Conservation (phyloP, 2,888 invertebrate genomes). For the Phragmatobia fuliginosa region DNA sequence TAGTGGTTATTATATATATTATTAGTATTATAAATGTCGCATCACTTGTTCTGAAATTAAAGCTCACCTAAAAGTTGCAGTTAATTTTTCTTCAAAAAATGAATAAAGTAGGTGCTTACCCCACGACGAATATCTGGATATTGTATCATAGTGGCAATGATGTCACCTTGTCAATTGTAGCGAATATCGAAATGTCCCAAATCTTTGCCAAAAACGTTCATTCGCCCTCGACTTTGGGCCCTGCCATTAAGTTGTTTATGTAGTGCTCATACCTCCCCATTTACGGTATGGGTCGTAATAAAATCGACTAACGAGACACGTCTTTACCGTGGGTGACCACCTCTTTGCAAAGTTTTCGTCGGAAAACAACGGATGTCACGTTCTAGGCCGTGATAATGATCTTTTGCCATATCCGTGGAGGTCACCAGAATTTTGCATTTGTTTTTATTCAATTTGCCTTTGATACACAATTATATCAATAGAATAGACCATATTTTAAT, state of each 20-base stretch:
- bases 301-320: constrained; percentile 73
- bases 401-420: constrained; percentile 60
- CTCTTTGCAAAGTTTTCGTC: constrained; percentile 65
- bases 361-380: constrained; percentile 72
- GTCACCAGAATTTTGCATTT: constrained; percentile 54
- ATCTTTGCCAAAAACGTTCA: constrained; percentile 49
- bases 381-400: constrained; percentile 69
- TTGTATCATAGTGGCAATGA: constrained; percentile 39
- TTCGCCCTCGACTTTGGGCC: constrained; percentile 60
- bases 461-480: constrained; percentile 23
- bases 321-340: constrained; percentile 75
- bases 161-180: constrained; percentile 30
- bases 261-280: constrained; percentile 59
- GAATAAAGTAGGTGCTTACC: constrained; percentile 28
- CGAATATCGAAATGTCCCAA: constrained; percentile 38
- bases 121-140: constrained; percentile 41
- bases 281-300: constrained; percentile 66
- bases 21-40: too few species aligned
- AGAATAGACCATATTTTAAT: constrained; percentile 12
- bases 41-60: neutral
- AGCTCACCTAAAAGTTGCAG: constrained; percentile 26
- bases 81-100: constrained; percentile 35
- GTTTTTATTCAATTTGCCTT: constrained; percentile 52
- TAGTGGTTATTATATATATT: neutral
- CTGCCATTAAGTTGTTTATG: constrained; percentile 69